phyloP scores from a whole-genome alignment of 1,140 invertebrate species.

The Druon quercuslanigerum region DNA sequence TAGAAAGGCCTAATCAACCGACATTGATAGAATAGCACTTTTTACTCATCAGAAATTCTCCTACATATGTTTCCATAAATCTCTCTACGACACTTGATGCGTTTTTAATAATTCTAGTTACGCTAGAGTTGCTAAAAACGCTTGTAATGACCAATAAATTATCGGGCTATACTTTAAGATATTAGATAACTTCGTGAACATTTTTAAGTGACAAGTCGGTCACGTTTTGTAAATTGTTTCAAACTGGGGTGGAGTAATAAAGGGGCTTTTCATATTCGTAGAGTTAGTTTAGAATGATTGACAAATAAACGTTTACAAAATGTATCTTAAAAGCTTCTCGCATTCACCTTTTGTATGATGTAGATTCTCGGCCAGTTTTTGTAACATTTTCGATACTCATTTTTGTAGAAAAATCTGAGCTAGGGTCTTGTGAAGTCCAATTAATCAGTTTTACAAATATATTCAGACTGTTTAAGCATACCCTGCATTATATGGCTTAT shows the following conservation, averaged over 20 bases:
- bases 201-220: no score
- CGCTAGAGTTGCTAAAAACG: slow-evolving; percentile 3
- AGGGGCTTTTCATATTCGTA: slow-evolving; percentile 7
- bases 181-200: no score
- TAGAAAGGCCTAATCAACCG: slow-evolving; percentile 27
- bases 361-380: slow-evolving; percentile 12
- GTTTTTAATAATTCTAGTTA: slow-evolving; percentile 15
- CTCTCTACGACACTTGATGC: neutral
- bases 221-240: no score
- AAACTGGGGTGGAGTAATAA: no score
- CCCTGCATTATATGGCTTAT: slow-evolving; percentile 12
- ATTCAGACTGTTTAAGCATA: slow-evolving; percentile 7
- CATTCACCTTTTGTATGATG: slow-evolving; percentile 4
- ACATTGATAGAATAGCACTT: slow-evolving; percentile 14
- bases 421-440: neutral
- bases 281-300: slow-evolving; percentile 25
- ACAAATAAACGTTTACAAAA: neutral
- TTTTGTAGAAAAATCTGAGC: slow-evolving; percentile 2
- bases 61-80: slow-evolving; percentile 1
- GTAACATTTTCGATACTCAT: slow-evolving; percentile 4
- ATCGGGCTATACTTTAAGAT: neutral
- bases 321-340: neutral
- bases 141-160: slow-evolving; percentile 3
- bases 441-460: slow-evolving; percentile 9
- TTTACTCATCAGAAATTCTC: slow-evolving; percentile 21